Evolutionary conservation across 2,113 vertebrate species (phyloP), one percentile per base, ranked within the genome.

Genomic region (Oryzias celebensis): DNA sequence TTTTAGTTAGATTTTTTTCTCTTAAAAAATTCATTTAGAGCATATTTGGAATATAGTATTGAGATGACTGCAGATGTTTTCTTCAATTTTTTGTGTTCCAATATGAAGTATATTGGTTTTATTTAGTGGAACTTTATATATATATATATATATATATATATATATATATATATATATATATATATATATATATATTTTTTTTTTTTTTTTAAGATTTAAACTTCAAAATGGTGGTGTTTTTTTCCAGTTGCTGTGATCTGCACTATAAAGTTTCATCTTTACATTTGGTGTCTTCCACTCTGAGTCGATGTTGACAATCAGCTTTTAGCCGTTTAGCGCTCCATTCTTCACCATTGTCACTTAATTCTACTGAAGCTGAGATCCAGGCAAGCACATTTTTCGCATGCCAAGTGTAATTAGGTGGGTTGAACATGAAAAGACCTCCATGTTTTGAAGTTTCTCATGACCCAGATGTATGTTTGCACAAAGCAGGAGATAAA

Each of bases 361-460:
- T 65, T 53, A 26, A 85, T 86, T 69, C 73, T 49, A 28, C 78
- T 80, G 24, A 82, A 86, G 78, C 84, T 84, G 59, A 77, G 75
- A 85, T 44, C 58, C 36, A 10, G 62, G 36, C 46, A 41, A 62
- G 63, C 49, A 23, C 60, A 68, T 63, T 79, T 73, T 53, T 58
- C 81, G 73, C 81, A 74, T 71, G 74, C 69, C 80, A 82, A 89
- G 83, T 81, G 83, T 81, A 75, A 86, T 89, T 81, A 86, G 36
- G 15, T 47, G 81, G 77, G 89, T 91, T 88, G 88, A 87, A 88
- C 80, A 88, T 81, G 63, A 78, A 78, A 75, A 69, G 56, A 84
- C 75, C 68, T 70, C 60, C 75, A 79, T 70, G 76, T 88, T 88
- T 75, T 75, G 60, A 85, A 80, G 84, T 81, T 85, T 71, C 68